These are phyloP conservation scores for Apeltes quadracus DNA, from an alignment of 2,113 vertebrate species.

Conservation along the genomic window DNA sequence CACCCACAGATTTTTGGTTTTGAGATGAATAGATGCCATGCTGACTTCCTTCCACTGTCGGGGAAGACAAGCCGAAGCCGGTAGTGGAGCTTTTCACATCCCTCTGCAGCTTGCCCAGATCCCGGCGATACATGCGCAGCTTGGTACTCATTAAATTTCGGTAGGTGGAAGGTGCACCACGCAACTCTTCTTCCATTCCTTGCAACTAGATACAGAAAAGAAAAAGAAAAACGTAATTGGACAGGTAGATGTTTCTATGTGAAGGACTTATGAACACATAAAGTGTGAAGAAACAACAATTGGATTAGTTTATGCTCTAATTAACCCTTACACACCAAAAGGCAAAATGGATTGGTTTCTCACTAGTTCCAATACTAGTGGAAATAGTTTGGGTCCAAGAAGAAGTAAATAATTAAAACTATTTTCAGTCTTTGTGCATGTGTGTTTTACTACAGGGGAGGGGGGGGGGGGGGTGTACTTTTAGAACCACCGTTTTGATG, in stretches of 20 bases:
- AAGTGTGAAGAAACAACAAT: not conserved
- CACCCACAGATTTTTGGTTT: conserved; percentile 89
- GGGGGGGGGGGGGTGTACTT: not conserved
- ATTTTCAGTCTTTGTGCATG: not conserved
- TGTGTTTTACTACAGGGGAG: not conserved
- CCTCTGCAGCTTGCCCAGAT: conserved; percentile 89
- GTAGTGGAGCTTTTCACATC: conserved; percentile 84
- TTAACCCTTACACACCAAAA: not conserved
- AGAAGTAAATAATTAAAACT: not conserved
- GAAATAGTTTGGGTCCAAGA: not conserved
- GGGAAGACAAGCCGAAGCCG: conserved; percentile 70
- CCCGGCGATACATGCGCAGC: conserved; percentile 86
- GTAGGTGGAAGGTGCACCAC: conserved; percentile 85
- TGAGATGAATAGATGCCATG: conserved; percentile 83
- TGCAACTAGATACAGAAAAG: conserved; percentile 79
- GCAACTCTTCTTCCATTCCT: conserved; percentile 94
- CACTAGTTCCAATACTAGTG: not conserved
- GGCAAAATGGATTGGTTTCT: not conserved
- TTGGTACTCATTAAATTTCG: conserved; percentile 89
- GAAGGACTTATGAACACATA: not conserved
- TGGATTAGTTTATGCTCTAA: not conserved
- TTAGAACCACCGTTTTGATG: not conserved
- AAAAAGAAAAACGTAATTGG: not conserved
- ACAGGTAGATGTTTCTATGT: not conserved
- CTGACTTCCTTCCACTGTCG: conserved; percentile 69